A percentile compares a stretch with the other conserved stretches of the same genome.
Evolutionary conservation across 2,113 vertebrate species (phyloP).

Genomic region (Pholis gunnellus): DNA sequence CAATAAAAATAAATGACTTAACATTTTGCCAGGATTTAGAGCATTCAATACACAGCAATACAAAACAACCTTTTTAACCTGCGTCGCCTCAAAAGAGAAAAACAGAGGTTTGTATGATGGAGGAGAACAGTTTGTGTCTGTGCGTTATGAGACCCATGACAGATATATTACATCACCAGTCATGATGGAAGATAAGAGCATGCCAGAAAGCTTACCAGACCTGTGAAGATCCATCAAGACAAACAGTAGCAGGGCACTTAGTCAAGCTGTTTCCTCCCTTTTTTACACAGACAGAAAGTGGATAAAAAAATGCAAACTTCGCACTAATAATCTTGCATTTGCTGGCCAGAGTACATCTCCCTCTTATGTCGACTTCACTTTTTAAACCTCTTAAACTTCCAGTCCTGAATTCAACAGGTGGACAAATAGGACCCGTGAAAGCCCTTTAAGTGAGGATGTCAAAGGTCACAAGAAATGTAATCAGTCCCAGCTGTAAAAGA

Average conservation of each 20-base stretch:
- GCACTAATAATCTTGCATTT: background rate
- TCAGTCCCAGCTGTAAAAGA: conserved; percentile 19
- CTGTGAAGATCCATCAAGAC: background rate
- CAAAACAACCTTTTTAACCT: background rate
- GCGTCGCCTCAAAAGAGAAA: background rate
- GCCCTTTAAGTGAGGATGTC: conserved; percentile 23
- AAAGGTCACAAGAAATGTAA: conserved; percentile 33
- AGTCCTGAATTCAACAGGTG: background rate
- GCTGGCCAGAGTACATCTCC: background rate
- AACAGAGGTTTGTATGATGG: background rate
- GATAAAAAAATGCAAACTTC: background rate
- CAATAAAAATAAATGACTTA: background rate
- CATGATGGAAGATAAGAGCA: background rate
- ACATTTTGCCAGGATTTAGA: background rate
- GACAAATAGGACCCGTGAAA: conserved; percentile 39
- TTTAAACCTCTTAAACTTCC: background rate
- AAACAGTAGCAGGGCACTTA: background rate
- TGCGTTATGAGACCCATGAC: background rate
- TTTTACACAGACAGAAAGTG: background rate
- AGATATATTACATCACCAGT: conserved; percentile 3
- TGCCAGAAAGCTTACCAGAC: background rate
- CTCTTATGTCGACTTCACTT: background rate
- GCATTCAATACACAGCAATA: too few relatives aligned
- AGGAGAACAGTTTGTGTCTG: background rate
- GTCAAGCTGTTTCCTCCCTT: background rate